Evolutionary conservation across 2,888 invertebrate genomes (phyloP).

Genomic region (Icerya purchasi): DNA sequence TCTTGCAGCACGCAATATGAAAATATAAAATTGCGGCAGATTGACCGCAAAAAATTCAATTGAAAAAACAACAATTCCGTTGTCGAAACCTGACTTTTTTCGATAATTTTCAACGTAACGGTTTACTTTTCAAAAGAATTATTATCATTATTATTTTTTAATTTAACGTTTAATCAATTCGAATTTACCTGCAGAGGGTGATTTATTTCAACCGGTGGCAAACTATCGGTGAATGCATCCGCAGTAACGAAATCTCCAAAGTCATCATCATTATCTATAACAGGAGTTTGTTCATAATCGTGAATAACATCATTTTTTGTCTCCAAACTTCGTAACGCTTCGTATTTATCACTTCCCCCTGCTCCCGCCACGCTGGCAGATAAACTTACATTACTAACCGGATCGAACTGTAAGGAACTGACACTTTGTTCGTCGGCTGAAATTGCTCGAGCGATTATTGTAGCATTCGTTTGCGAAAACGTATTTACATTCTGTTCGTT

Average conservation of each 20-base stretch:
- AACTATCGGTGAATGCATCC: conserved; percentile 8
- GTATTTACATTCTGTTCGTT: no score
- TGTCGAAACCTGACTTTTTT: no score
- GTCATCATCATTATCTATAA: conserved; percentile 24
- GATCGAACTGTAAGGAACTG: not conserved
- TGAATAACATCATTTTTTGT: not conserved
- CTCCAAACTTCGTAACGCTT: conserved; percentile 12
- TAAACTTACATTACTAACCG: not conserved
- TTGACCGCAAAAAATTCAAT: no score
- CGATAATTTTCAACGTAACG: no score
- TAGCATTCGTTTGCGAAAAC: no score
- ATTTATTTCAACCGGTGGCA: not conserved
- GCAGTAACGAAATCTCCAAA: conserved; percentile 27
- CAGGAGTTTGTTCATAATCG: conserved; percentile 1
- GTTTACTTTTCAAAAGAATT: no score
- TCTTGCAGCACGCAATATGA: no score
- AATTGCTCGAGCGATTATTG: no score
- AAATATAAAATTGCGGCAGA: no score
- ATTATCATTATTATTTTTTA: not conserved
- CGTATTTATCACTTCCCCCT: conserved; percentile 14
- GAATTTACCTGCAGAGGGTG: not conserved
- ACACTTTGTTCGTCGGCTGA: not conserved
- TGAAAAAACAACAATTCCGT: no score
- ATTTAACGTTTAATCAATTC: not conserved
- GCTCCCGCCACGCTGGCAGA: no score